A percentile compares a stretch with the other conserved stretches of the same genome.
Conservation (phyloP, 2,888 invertebrate species). For the Tipula helvola region DNA sequence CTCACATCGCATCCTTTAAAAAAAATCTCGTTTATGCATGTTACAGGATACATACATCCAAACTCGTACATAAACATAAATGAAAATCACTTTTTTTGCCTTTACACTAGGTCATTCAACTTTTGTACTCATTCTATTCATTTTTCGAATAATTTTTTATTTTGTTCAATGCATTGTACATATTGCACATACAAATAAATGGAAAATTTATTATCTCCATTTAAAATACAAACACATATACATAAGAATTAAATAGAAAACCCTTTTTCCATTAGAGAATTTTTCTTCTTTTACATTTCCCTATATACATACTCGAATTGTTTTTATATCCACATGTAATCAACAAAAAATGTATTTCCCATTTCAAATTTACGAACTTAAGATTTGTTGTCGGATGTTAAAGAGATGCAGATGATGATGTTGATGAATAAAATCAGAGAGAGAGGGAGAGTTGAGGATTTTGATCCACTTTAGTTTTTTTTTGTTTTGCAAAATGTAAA, state of each 20-base stretch:
- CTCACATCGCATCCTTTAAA: no score
- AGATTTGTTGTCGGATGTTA: not conserved
- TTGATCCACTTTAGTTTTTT: not conserved
- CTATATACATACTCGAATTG: not conserved
- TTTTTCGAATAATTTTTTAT: not conserved
- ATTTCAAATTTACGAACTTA: not conserved
- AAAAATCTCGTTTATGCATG: no score
- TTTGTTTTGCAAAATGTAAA: not conserved
- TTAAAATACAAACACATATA: not conserved
- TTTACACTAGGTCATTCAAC: slow-evolving; percentile 4
- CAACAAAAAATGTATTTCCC: not conserved
- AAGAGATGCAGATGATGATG: not conserved
- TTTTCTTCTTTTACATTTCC: not conserved
- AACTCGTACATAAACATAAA: not conserved
- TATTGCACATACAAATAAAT: not conserved
- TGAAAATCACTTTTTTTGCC: not conserved
- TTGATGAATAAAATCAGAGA: not conserved
- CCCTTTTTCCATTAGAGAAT: not conserved
- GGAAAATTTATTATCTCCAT: not conserved
- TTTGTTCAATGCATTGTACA: not conserved
- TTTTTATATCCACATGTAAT: not conserved
- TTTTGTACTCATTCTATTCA: not conserved
- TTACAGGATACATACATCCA: no score
- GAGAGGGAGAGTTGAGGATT: not conserved
- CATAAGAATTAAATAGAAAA: not conserved